phyloP scores from a whole-genome alignment of 2,888 invertebrate species.

The Bembecia ichneumoniformis region DNA sequence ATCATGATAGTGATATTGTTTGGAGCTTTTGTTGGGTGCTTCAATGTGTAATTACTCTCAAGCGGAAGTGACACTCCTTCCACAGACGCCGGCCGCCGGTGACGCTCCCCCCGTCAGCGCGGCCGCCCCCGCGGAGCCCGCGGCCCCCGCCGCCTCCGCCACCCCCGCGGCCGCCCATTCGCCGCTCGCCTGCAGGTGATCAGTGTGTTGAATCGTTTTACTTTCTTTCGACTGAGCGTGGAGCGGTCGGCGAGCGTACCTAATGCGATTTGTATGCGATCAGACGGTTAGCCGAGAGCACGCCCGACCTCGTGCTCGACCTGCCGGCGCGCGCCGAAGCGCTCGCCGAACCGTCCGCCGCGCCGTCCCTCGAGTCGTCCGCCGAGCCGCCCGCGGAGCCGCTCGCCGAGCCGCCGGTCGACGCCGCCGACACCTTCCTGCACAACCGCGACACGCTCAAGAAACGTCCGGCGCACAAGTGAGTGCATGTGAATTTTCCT shows the following conservation, averaged over 20 bases:
- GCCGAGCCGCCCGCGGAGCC: constrained; percentile 18
- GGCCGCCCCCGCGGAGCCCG: constrained; percentile 1
- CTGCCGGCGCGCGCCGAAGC: constrained; percentile 73
- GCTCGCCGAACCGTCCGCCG: constrained; percentile 19
- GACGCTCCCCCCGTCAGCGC: constrained; percentile 2
- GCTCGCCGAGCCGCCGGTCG: constrained; percentile 17
- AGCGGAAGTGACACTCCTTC: too few species aligned
- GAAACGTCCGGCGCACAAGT: constrained; percentile 32
- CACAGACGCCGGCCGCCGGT: neutral
- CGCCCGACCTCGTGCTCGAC: constrained; percentile 89
- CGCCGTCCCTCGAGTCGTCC: constrained; percentile 26
- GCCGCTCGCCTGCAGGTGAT: constrained; percentile 13
- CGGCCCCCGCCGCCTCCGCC: constrained; percentile 24
- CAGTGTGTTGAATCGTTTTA: too few species aligned
- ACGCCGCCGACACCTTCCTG: constrained; percentile 48
- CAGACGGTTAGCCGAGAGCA: constrained; percentile 50
- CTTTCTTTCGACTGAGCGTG: too few species aligned
- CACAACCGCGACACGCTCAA: constrained; percentile 54
- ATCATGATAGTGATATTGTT: too few species aligned
- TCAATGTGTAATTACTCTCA: too few species aligned
- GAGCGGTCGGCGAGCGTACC: too few species aligned
- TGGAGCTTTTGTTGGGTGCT: too few species aligned
- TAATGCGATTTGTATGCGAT: too few species aligned
- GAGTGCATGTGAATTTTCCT: too few species aligned
- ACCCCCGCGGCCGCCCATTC: constrained; percentile 2